Conservation (phyloP, 1,140 invertebrate genomes). For the Oscheius sp. region DNA sequence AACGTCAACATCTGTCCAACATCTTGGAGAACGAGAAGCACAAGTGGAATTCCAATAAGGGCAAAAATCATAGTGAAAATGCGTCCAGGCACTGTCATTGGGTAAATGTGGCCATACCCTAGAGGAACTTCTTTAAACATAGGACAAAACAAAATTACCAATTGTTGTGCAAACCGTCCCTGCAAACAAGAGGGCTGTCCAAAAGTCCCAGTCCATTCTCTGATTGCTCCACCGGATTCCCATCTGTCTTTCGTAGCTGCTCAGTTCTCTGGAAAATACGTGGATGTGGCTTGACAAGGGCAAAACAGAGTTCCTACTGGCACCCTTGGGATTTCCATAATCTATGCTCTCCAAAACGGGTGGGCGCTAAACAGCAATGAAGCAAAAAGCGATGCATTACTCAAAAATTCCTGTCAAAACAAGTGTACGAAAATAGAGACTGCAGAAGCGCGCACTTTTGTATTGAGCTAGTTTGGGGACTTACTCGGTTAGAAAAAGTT, state of each 20-base stretch:
- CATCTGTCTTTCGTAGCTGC: constrained; percentile 29
- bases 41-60: constrained; percentile 38
- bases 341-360: neutral
- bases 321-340: too few relatives aligned
- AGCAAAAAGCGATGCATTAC: neutral
- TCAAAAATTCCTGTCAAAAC: neutral
- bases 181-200: constrained; percentile 40
- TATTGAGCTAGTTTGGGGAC: too few relatives aligned
- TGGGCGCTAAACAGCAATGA: neutral
- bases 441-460: constrained; percentile 8
- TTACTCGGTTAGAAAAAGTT: constrained; percentile 16
- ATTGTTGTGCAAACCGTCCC: constrained; percentile 44
- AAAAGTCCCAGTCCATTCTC: constrained; percentile 44
- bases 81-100: constrained; percentile 32
- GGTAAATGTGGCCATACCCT: constrained; percentile 45
- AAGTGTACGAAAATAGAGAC: neutral
- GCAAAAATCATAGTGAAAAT: constrained; percentile 41
- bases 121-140: neutral
- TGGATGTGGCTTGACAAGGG: neutral
- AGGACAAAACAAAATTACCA: constrained; percentile 6
- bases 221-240: constrained; percentile 42
- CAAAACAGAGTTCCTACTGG: too few relatives aligned
- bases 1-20: constrained; percentile 42
- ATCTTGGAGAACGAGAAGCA: constrained; percentile 41
- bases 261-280: constrained; percentile 28